These are phyloP conservation scores for Etheostoma spectabile DNA, from an alignment of 2,113 vertebrate species.

Conservation along the genomic window DNA sequence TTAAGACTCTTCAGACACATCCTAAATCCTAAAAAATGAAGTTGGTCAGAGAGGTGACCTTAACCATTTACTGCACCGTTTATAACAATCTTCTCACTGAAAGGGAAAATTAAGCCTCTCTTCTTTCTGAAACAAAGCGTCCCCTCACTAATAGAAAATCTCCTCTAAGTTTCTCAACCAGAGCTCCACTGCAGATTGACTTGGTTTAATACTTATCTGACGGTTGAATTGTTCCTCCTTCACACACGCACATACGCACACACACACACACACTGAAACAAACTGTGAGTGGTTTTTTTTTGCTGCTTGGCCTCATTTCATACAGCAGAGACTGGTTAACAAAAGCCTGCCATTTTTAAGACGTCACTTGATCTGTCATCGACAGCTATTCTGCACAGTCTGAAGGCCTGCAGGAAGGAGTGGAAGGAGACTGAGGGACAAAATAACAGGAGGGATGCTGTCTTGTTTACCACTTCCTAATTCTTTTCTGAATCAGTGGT, in stretches of 20 bases:
- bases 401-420: conserved; percentile 31
- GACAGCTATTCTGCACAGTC: conserved; percentile 24
- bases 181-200: conserved; percentile 14
- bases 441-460: conserved; percentile 9
- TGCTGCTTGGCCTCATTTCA: conserved; percentile 57
- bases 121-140: conserved; percentile 39
- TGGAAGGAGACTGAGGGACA: background rate
- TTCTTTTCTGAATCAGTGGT: background rate
- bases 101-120: conserved; percentile 36
- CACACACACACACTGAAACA: conserved; percentile 7
- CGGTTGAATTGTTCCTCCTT: conserved; percentile 1
- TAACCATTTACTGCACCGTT: conserved; percentile 24
- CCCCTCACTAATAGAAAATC: conserved; percentile 47
- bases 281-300: conserved; percentile 29
- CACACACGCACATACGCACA: background rate
- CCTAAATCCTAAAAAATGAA: conserved; percentile 25
- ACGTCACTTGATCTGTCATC: conserved; percentile 51
- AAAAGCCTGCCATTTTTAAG: conserved; percentile 53
- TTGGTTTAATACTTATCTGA: conserved; percentile 19
- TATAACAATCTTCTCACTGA: conserved; percentile 22
- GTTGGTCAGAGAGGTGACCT: conserved; percentile 16
- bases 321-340: conserved; percentile 29
- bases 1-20: conserved; percentile 3
- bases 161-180: conserved; percentile 12
- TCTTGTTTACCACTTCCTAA: conserved; percentile 9